A percentile compares a stretch with the other conserved stretches of the same genome.
Conservation (phyloP, 2,797 vertebrate species). For the Pagetopsis macropterus region DNA sequence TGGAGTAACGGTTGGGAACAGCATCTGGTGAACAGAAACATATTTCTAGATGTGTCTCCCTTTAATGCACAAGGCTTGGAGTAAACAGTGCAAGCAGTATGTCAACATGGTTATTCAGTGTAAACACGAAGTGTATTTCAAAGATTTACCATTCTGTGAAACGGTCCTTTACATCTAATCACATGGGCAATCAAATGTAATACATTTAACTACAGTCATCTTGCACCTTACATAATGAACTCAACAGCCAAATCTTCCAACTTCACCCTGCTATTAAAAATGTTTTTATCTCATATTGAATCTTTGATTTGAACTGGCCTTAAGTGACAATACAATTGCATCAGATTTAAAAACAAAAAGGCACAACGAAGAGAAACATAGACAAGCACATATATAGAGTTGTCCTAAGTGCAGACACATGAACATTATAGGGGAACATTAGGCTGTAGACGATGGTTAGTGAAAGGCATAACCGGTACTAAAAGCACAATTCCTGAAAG, state of each 20-base stretch:
- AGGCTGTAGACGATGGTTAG: conserved; percentile 60
- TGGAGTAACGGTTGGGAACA: too few relatives aligned
- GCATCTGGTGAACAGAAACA: too few relatives aligned
- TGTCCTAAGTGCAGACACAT: conserved; percentile 39
- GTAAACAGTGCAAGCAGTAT: too few relatives aligned
- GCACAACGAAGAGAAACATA: conserved; percentile 31
- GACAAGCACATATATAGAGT: conserved; percentile 40
- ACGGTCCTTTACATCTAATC: background rate
- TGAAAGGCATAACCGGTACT: conserved; percentile 43
- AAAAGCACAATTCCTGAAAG: conserved; percentile 41
- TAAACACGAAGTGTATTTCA: background rate
- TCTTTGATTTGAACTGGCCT: conserved; percentile 48
- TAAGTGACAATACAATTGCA: conserved; percentile 21
- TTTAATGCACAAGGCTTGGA: too few relatives aligned
- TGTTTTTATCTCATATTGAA: conserved; percentile 26
- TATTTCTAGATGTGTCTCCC: too few relatives aligned
- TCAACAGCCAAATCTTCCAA: conserved; percentile 1
- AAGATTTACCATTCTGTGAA: conserved; percentile 1
- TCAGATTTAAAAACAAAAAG: conserved; percentile 17
- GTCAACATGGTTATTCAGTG: background rate
- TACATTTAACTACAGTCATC: background rate
- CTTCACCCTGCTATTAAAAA: conserved; percentile 12
- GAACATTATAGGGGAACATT: conserved; percentile 38
- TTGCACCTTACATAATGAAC: background rate
- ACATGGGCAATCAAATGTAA: background rate